Conservation (phyloP, 2,113 vertebrate genomes). For the Coptodon bakossiorum region DNA sequence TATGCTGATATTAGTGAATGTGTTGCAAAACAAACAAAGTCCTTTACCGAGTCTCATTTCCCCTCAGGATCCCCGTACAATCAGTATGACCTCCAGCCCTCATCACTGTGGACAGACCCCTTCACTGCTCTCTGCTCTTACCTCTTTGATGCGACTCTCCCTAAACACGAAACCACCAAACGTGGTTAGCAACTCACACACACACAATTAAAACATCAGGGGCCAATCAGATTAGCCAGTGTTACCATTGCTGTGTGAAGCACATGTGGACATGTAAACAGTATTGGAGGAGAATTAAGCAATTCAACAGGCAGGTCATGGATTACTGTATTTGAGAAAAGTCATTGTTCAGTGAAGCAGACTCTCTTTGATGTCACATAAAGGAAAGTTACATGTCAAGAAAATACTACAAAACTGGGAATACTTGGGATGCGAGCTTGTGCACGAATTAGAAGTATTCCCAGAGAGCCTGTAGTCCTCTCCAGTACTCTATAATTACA, state of each 20-base stretch:
- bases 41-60: background rate
- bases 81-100: background rate
- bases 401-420: background rate
- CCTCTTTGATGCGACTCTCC: constrained; percentile 6
- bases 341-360: background rate
- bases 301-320: constrained; percentile 9
- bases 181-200: constrained; percentile 7
- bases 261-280: constrained; percentile 58
- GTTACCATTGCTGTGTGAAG: constrained; percentile 22
- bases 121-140: background rate
- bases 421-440: background rate
- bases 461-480: background rate
- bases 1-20: background rate
- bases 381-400: background rate
- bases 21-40: background rate
- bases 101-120: background rate
- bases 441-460: background rate
- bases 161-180: constrained; percentile 55
- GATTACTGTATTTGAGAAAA: constrained; percentile 19
- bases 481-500: constrained; percentile 7
- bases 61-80: background rate
- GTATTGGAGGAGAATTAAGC: constrained; percentile 2
- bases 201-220: constrained; percentile 26
- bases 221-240: constrained; percentile 45
- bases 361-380: constrained; percentile 11